Conservation (phyloP, 1,140 invertebrate species). For the Drosophila pachea region DNA sequence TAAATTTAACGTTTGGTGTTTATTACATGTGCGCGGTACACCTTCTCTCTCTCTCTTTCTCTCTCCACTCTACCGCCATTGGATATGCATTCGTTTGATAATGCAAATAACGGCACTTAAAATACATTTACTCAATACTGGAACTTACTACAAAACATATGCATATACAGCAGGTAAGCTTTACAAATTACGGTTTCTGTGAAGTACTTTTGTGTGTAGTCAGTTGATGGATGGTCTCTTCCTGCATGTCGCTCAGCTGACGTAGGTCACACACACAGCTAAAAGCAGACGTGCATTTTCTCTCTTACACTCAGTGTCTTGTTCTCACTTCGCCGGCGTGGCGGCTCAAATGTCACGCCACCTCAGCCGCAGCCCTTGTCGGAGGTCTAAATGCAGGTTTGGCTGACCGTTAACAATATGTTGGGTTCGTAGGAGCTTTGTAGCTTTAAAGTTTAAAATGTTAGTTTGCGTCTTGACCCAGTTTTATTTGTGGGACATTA, state of each 20-base stretch:
- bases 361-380: slow-evolving; percentile 55
- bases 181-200: slow-evolving; percentile 16
- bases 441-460: slow-evolving; percentile 17
- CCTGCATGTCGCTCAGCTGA: slow-evolving; percentile 40
- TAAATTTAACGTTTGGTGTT: slow-evolving; percentile 31
- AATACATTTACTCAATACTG: slow-evolving; percentile 25
- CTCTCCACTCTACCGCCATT: not conserved
- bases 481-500: slow-evolving; percentile 28
- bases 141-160: slow-evolving; percentile 6
- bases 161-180: slow-evolving; percentile 39
- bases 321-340: slow-evolving; percentile 26
- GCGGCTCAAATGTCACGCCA: slow-evolving; percentile 59
- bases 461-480: slow-evolving; percentile 47
- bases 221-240: not conserved
- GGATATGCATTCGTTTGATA: not conserved
- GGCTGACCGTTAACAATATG: not conserved
- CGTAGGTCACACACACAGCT: slow-evolving; percentile 27
- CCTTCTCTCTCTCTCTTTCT: not conserved
- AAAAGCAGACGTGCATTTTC: slow-evolving; percentile 19
- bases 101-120: slow-evolving; percentile 29
- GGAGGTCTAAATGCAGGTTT: slow-evolving; percentile 12
- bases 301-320: slow-evolving; percentile 6
- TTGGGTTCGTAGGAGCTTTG: not conserved
- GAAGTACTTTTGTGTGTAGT: slow-evolving; percentile 13
- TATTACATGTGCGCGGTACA: slow-evolving; percentile 35